Conservation (phyloP, 2,113 vertebrate species). For the Lichenostomus cassidix region DNA sequence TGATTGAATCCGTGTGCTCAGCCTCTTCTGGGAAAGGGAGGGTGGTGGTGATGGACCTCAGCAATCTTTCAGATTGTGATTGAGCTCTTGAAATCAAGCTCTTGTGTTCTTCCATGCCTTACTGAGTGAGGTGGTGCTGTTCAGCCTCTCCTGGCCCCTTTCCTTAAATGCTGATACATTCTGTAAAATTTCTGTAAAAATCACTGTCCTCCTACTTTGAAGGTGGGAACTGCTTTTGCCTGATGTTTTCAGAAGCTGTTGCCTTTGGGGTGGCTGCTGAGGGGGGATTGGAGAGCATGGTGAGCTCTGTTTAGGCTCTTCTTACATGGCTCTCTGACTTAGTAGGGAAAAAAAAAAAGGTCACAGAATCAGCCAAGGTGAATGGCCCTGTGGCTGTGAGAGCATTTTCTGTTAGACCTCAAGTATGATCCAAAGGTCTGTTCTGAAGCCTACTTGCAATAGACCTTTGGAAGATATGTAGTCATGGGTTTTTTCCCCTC, state of each 20-base stretch:
- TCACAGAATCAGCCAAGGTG: neutral
- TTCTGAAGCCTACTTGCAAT: neutral
- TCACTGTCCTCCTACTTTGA: neutral
- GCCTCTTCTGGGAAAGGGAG: neutral
- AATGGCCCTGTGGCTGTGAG: neutral
- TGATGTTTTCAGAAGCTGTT: neutral
- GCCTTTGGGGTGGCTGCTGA: neutral
- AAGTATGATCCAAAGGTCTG: neutral
- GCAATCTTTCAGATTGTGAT: neutral
- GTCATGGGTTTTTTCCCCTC: neutral
- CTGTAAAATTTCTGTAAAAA: neutral
- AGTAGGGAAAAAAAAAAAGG: accelerated
- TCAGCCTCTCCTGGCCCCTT: neutral
- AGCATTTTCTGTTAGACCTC: neutral
- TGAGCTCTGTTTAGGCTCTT: neutral
- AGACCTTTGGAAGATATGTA: neutral
- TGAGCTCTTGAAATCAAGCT: neutral
- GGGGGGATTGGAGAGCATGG: neutral
- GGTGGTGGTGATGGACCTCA: neutral
- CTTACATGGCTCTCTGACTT: neutral
- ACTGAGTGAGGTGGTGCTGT: neutral
- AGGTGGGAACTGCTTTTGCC: neutral
- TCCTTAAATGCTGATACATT: neutral
- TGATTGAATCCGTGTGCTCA: neutral
- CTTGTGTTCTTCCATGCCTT: neutral